A percentile compares a stretch with the other conserved stretches of the same genome.
These are phyloP conservation scores for Malacoctenus gilli DNA, from an alignment of 2,797 vertebrate species.

Conservation along the genomic window DNA sequence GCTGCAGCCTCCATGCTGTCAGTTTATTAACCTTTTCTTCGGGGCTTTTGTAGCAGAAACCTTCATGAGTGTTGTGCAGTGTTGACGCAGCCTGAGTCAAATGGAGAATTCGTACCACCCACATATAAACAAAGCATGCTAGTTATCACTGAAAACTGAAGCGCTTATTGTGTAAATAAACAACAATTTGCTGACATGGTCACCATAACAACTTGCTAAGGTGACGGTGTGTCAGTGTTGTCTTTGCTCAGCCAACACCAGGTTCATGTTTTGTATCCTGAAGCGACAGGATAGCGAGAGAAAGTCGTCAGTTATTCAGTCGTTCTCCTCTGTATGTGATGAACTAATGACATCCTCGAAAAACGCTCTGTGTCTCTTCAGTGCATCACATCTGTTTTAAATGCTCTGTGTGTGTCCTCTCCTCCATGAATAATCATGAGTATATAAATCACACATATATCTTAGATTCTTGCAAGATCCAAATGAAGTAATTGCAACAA, in stretches of 20 bases:
- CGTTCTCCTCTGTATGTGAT: too few relatives aligned
- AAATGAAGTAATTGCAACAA: too few relatives aligned
- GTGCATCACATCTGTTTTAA: too few relatives aligned
- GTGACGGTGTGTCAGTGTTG: not conserved
- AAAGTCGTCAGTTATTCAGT: too few relatives aligned
- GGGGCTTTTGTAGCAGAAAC: conserved; percentile 5
- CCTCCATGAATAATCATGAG: too few relatives aligned
- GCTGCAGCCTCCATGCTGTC: not conserved
- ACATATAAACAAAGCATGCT: conserved; percentile 13
- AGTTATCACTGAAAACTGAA: not conserved
- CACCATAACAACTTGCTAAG: not conserved
- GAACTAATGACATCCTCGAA: too few relatives aligned
- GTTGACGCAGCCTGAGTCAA: conserved; percentile 7
- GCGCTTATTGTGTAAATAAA: conserved; percentile 1
- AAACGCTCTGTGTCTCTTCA: too few relatives aligned
- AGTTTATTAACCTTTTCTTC: not conserved
- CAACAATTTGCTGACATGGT: conserved; percentile 6
- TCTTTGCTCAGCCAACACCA: not conserved
- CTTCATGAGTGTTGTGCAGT: conserved; percentile 4
- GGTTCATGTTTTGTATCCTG: not conserved
- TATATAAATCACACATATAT: too few relatives aligned
- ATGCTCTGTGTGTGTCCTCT: too few relatives aligned
- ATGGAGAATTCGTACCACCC: conserved; percentile 7
- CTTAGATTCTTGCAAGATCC: too few relatives aligned
- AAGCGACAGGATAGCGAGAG: too few relatives aligned